Base-by-base conservation (phyloP, 1,140 invertebrate species). In the Trachymyrmex septentrionalis region DNA sequence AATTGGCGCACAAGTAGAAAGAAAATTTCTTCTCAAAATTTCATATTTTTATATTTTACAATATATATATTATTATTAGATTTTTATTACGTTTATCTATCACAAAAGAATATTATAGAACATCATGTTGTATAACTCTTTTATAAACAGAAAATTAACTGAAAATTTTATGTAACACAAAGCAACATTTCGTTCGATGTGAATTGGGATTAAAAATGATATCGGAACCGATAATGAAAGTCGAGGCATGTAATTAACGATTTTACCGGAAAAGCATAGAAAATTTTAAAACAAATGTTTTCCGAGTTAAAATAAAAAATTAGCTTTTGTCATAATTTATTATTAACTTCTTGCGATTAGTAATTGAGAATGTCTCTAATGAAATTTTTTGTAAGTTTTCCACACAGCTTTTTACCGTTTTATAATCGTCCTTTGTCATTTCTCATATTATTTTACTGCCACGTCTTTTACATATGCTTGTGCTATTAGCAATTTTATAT, bases 171-270 rank as follows among this genome's bases (percentile, higher is more conserved):
- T 50, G 63, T 12, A 53, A 53, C n/a, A 48, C n/a, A 12, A 69
- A 21, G 19, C 27, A 21, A n/a, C 5, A 80, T 67, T 67, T 78
- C 53, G n/a, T 80, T 67, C 24, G 27, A 77, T 30, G 7, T n/a
- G 38, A 67, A 53, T 80, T n/a, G 48, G 14, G n/a, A 67, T 67
- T 80, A 80, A 69, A 69, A 80, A 67, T 80, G 53, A 69, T 67
- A 69, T 69, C 19, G 44, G 9, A 5, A 67, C 9, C 27, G 63
- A 80, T 67, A 80, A 80, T 80, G n/a, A 80, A 80, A 66, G n/a
- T n/a, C 9, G 48, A 2, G 1, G 16, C 48, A 48, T 38, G 48
- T 53, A 67, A 80, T 80, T 80, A 67, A 69, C 27, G n/a, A 67
- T 38, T 48, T 69, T 34, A 14, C 14, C 3, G n/a, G 7, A 67